Base-by-base conservation (phyloP, 2,888 invertebrate genomes). In the Drosophila helvetica region DNA sequence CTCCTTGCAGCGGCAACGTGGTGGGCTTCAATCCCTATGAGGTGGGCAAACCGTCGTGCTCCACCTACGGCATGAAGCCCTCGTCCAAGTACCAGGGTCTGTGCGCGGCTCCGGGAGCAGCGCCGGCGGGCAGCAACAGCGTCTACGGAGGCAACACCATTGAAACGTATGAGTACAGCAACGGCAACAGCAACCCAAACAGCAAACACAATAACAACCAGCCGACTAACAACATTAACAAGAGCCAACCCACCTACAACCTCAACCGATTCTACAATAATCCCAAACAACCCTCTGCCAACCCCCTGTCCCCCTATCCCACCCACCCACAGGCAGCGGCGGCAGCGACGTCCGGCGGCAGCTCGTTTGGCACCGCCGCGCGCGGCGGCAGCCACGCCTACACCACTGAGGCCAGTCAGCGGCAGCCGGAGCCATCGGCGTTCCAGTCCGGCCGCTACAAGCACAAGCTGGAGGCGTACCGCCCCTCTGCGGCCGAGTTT, bases 41-140 rank as follows among this genome's bases (percentile, higher is more conserved):
- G 90, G 94, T 94, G 85, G 96, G 96, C 56, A 93, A 93, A 75
- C 96, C 96, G 19, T 94, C 95, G 53, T 96, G 96, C 92, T 93
- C 93, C 77, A 93, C 93, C 77, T 95, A 94, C 87, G 96, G 96
- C 74, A 94, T 96, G 91, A 93, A 93, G 43, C 94, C 95, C 66
- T 96, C 96, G 22, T 93, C 93, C 76, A 94, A 93, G 92, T 96
- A 96, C 91, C 94, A 94, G 67, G 96, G 96, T 72, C 93, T 96
- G 58, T 97, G 96, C 92, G 94, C 90, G 48, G 88, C 89, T 25
- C 89, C 91, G 1, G 78, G 80, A 9, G 70, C 84, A n/a, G 55
- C 73, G 1, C 65, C 79, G 6, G 74, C 76, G 3, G 56, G 70
- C 10, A 48, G 79, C 25, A 80, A 81, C 30, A 89, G 89, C 95